phyloP scores from a whole-genome alignment of 2,113 vertebrate species.

The Phocoena phocoena region DNA sequence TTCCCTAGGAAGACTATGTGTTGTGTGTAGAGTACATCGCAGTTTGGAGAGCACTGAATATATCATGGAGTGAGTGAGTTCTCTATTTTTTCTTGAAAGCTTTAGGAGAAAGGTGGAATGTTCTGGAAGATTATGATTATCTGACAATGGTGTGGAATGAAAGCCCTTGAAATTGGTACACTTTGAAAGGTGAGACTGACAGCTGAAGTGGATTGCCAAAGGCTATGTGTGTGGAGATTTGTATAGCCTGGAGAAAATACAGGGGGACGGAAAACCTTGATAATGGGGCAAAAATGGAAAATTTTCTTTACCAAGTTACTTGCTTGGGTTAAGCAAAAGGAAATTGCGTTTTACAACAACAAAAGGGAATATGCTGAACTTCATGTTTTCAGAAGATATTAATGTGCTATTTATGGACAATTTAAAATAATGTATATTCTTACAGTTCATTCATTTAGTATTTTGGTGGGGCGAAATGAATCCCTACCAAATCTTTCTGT shows the following conservation, averaged over 20 bases:
- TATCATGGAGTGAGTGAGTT: background rate
- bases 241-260: background rate
- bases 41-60: background rate
- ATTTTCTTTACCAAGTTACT: background rate
- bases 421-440: background rate
- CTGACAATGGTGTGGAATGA: background rate
- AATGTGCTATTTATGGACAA: background rate
- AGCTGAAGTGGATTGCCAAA: background rate
- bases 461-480: rapidly evolving
- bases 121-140: background rate
- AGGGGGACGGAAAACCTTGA: background rate
- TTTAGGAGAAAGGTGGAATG: background rate
- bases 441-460: background rate
- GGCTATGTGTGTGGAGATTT: background rate
- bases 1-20: background rate
- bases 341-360: background rate
- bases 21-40: rapidly evolving
- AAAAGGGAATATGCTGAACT: background rate
- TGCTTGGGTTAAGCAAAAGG: background rate
- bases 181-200: background rate
- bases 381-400: background rate
- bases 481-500: background rate
- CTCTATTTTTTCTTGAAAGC: background rate
- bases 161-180: background rate
- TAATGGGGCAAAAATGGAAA: background rate